Conservation (phyloP, 1,140 invertebrate genomes). For the Drosophila navojoa region DNA sequence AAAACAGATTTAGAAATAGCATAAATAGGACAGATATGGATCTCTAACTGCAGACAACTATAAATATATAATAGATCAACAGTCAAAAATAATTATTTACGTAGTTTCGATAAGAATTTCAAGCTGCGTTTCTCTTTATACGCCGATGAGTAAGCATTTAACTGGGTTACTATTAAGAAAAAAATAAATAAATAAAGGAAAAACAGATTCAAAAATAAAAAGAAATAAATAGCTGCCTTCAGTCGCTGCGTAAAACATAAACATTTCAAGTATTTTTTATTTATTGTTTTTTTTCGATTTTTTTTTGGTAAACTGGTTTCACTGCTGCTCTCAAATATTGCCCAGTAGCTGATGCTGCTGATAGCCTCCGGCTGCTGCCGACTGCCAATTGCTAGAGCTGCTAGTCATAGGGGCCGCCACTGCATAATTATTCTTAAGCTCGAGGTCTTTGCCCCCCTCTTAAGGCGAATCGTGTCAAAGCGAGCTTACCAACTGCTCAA, state of each 20-base stretch:
- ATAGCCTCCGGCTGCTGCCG: background rate
- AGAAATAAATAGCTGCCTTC: conserved; percentile 14
- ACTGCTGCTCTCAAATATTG: conserved; percentile 18
- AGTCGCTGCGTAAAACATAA: conserved; percentile 56
- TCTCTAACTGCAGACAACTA: too few relatives aligned
- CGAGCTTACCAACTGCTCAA: conserved; percentile 47
- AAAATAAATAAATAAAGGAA: background rate
- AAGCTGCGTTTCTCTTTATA: conserved; percentile 48
- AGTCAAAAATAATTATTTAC: too few relatives aligned
- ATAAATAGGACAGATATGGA: too few relatives aligned
- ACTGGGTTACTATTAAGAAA: conserved; percentile 65
- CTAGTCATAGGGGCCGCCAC: conserved; percentile 31
- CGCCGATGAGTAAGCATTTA: conserved; percentile 47
- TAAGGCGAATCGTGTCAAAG: conserved; percentile 44
- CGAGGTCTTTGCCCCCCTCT: conserved; percentile 65
- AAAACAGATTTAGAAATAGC: conserved; percentile 1
- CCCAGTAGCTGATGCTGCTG: conserved; percentile 39
- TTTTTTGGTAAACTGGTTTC: conserved; percentile 56
- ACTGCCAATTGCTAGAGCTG: conserved; percentile 1
- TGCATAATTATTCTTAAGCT: conserved; percentile 30
- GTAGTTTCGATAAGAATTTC: conserved; percentile 20
- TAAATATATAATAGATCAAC: too few relatives aligned
- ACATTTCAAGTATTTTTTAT: conserved; percentile 44
- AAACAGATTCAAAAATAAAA: background rate
- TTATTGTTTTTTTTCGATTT: background rate